phyloP scores from a whole-genome alignment of 2,888 invertebrate genomes.

The Chromoteleia sp. region DNA sequence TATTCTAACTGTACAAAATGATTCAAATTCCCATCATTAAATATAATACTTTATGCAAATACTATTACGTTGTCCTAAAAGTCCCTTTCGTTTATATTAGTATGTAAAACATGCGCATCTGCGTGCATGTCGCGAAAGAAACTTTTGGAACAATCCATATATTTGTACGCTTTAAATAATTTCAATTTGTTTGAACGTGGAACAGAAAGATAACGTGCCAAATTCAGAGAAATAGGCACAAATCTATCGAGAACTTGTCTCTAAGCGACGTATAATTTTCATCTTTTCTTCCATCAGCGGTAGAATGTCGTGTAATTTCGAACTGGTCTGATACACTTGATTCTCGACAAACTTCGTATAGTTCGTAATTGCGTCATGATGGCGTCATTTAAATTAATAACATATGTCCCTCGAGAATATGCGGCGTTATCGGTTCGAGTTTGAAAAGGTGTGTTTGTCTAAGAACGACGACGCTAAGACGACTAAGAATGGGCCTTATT shows the following conservation, averaged over 20 bases:
- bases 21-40: too few species aligned
- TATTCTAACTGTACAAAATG: too few species aligned
- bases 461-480: background rate
- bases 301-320: conserved; percentile 20
- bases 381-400: conserved; percentile 49
- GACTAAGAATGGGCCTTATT: background rate
- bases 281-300: background rate
- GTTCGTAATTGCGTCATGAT: conserved; percentile 28
- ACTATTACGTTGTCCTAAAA: too few species aligned
- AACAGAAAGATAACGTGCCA: background rate
- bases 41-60: too few species aligned
- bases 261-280: conserved; percentile 13
- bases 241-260: conserved; percentile 7
- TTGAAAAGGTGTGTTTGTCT: conserved; percentile 37
- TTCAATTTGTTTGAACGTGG: background rate
- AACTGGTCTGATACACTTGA: conserved; percentile 12
- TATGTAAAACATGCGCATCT: too few species aligned
- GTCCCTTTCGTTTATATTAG: too few species aligned
- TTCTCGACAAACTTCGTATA: conserved; percentile 1
- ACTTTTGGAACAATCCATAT: too few species aligned
- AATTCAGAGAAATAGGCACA: background rate
- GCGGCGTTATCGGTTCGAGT: conserved; percentile 25
- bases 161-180: too few species aligned
- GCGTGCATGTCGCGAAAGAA: too few species aligned
- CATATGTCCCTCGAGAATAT: conserved; percentile 17